Evolutionary conservation across 2,797 vertebrate genomes (phyloP).

Genomic region (Zalophus californianus): DNA sequence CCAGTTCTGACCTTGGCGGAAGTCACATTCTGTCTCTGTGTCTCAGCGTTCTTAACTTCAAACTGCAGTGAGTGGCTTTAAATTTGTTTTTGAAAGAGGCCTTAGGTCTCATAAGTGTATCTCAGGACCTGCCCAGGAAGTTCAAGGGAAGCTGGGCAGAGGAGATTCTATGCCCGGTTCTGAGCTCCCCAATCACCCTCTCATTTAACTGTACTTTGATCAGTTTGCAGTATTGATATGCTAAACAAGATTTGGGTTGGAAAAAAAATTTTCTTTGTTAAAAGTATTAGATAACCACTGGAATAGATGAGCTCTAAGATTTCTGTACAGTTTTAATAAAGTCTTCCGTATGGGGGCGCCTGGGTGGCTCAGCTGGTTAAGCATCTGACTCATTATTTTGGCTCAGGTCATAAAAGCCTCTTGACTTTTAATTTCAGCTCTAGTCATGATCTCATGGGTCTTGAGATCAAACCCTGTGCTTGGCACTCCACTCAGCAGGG

Average conservation of each 20-base stretch:
- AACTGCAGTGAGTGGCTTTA: conserved; percentile 16
- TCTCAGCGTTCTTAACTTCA: not conserved
- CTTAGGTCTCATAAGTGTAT: not conserved
- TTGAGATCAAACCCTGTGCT: not conserved
- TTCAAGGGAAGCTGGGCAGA: not conserved
- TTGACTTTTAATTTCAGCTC: not conserved
- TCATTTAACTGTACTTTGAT: not conserved
- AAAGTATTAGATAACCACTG: not conserved
- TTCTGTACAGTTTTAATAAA: conserved; percentile 12
- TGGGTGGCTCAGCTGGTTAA: not conserved
- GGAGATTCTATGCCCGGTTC: not conserved
- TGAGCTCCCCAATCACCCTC: not conserved
- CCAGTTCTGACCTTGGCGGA: not conserved
- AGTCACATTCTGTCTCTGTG: not conserved
- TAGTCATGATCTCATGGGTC: not conserved
- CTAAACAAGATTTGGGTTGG: not conserved
- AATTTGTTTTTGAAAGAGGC: not conserved
- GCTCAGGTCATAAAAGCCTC: not conserved
- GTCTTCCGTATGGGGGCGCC: not conserved
- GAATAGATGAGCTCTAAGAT: not conserved
- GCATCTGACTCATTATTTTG: not conserved
- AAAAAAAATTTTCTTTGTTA: not conserved
- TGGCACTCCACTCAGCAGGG: not conserved
- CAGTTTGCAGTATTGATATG: not conserved
- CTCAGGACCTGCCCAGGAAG: not conserved